Conservation (phyloP, 2,113 vertebrate genomes). For the Rousettus leschenaultii region DNA sequence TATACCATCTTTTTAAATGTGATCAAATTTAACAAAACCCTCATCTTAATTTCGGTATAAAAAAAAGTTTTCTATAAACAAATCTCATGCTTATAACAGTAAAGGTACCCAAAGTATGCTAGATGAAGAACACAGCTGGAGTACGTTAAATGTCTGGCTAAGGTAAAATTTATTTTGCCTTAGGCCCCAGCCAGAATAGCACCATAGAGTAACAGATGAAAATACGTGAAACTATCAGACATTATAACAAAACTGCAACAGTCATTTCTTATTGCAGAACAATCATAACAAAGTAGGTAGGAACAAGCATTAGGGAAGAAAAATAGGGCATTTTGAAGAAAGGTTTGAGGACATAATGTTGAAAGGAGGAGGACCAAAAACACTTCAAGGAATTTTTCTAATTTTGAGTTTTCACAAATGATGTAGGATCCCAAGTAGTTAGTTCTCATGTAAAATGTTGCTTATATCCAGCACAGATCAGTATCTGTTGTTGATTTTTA, state of each 20-base stretch:
- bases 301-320: neutral
- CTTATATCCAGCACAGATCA: neutral
- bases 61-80: neutral
- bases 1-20: neutral
- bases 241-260: neutral
- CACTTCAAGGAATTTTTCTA: neutral
- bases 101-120: neutral
- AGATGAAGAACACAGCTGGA: neutral
- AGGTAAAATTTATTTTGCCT: neutral
- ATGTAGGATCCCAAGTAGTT: neutral
- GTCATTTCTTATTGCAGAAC: neutral
- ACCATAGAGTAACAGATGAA: neutral
- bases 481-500: neutral
- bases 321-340: neutral
- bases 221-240: neutral
- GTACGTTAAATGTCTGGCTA: neutral
- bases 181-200: neutral
- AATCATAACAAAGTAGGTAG: neutral
- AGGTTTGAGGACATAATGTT: neutral
- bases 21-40: slow-evolving; percentile 11
- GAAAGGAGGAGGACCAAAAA: neutral
- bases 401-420: neutral
- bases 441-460: neutral
- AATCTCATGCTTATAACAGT: neutral
- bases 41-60: slow-evolving; percentile 10